These are phyloP conservation scores for Diglossa cyanea DNA, from an alignment of 2,797 vertebrate genomes.

Conservation along the genomic window DNA sequence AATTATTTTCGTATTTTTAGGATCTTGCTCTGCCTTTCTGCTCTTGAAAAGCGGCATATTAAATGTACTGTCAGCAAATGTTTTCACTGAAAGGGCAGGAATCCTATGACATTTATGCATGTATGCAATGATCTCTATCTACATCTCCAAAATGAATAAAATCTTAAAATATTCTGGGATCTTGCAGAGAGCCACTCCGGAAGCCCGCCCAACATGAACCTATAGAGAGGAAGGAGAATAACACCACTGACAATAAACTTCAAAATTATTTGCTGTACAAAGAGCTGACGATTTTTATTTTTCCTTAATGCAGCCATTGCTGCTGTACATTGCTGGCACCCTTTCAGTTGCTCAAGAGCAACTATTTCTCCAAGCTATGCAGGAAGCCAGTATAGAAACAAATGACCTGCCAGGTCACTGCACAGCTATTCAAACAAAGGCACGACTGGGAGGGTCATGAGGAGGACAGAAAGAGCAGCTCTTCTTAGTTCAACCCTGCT, in stretches of 20 bases:
- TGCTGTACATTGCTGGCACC: not conserved
- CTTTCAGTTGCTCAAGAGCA: not conserved
- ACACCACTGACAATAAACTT: not conserved
- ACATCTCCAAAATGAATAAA: not conserved
- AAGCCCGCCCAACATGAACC: not conserved
- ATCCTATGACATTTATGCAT: not conserved
- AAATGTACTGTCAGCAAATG: not conserved
- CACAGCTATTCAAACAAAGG: constrained; percentile 24
- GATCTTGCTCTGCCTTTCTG: not conserved
- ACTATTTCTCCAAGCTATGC: not conserved
- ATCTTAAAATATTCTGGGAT: not conserved
- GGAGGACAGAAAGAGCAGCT: not conserved
- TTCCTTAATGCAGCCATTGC: not conserved
- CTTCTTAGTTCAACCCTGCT: not conserved
- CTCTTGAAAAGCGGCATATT: not conserved
- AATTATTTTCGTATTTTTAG: not conserved
- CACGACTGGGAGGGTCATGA: not conserved
- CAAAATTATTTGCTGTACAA: not conserved
- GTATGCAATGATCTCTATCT: not conserved
- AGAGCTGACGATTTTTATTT: not conserved
- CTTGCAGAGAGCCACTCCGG: not conserved
- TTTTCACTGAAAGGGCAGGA: not conserved
- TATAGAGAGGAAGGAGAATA: not conserved
- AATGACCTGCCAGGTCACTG: not conserved
- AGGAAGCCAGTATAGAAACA: constrained; percentile 15